Conservation (phyloP, 2,888 invertebrate genomes). For the Polyommatus iphigenia region DNA sequence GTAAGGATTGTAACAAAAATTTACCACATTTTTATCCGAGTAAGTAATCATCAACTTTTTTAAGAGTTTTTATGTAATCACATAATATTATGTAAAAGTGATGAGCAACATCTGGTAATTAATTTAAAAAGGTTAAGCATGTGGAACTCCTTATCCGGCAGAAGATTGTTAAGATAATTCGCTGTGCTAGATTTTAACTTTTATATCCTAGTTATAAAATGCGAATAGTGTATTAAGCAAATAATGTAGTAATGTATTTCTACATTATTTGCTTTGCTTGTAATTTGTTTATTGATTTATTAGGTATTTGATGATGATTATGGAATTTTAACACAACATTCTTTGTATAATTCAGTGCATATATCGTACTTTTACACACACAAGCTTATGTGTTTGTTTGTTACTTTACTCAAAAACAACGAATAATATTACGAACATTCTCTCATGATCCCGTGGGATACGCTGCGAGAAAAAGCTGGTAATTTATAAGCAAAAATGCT, state of each 20-base stretch:
- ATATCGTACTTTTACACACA: no score
- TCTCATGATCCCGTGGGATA: no score
- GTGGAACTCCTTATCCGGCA: conserved; percentile 2
- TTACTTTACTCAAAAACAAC: no score
- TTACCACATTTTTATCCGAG: not conserved
- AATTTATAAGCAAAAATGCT: no score
- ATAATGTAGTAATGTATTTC: no score
- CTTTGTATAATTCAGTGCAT: no score
- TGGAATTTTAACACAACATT: no score
- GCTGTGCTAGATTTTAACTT: not conserved
- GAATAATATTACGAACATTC: no score
- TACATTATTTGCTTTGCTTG: not conserved
- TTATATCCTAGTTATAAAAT: not conserved
- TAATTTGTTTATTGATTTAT: not conserved
- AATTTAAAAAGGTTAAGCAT: conserved; percentile 21
- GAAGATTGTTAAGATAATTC: not conserved
- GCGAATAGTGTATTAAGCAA: not conserved
- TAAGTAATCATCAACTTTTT: not conserved
- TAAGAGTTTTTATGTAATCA: not conserved
- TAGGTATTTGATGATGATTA: no score
- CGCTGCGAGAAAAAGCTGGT: no score
- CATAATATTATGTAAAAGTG: conserved; percentile 10
- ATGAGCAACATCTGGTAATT: conserved; percentile 1
- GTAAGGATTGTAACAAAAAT: no score
- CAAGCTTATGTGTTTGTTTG: no score